Base-by-base conservation (phyloP, 2,113 vertebrate species). In the Toxotes jaculatrix region DNA sequence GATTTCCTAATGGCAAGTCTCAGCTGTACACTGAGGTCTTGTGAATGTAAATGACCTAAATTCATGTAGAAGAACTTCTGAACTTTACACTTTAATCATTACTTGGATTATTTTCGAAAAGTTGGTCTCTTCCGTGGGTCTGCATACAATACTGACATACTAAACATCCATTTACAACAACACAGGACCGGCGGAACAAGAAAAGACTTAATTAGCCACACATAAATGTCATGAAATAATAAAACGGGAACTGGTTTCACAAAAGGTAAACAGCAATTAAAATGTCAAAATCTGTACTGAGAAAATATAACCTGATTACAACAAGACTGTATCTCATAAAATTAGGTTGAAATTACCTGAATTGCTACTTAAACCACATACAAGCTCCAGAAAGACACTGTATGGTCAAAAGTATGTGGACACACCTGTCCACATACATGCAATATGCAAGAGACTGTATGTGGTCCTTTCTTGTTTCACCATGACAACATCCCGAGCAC, bases 11-110 rank as follows among this genome's bases (percentile, higher is more conserved):
- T 3, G 6, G 31, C 36, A 51, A 42, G 21, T 19, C 57, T 7
- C 3, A 5, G n/a, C 32, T 64, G 19, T 3, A 40, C 13, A 42
- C 38, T 57, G 40, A 70, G 13, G 38, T 61, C 17, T 77, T 70
- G 65, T 55, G 9, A 72, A 61, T 59, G 27, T 12, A 19, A 10
- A 55, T 42, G 38, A 79, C 17, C 14, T 21, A 47, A 62, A 72
- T 49, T 73, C 21, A 14, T 31, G 16, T 1, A 34, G 27, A 64
- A 63, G 49, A 27, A 23, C 16, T 32, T 2, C 19, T 4, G 1
- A 61, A 49, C 47, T 62, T 55, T 49, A 19, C 19, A 40, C 61
- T 23, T 63, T 13, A n/a, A 13, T 12, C 10, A n/a, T 63, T 1
- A 14, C 21, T 43, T 7, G 12, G 27, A 27, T 27, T 27, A 27